Percentiles rank a stretch among this genome's conserved stretches.
These are phyloP conservation scores for Camptogramma bilineatum DNA, from an alignment of 2,888 invertebrate species.

Conservation along the genomic window DNA sequence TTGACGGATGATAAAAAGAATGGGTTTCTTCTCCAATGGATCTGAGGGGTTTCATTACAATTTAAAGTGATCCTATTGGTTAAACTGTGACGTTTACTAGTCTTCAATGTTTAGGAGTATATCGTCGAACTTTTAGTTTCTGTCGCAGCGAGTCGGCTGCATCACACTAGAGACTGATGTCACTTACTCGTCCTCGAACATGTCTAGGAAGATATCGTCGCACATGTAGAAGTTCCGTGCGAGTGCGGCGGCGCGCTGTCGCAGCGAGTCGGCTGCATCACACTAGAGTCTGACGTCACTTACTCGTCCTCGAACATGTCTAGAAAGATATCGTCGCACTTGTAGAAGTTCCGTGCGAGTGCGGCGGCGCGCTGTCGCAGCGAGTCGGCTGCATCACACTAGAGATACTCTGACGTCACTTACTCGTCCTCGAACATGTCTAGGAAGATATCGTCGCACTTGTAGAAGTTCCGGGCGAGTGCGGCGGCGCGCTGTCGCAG, in stretches of 20 bases:
- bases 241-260: constrained; percentile 91
- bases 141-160: no score
- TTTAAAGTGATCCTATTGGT: no score
- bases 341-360: constrained; percentile 95
- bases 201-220: constrained; percentile 98
- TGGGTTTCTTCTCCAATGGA: no score
- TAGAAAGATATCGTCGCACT: constrained; percentile 98
- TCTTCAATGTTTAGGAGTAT: no score
- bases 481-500: constrained; percentile 92
- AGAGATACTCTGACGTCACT: neutral
- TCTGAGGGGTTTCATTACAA: no score
- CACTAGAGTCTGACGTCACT: neutral
- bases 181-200: constrained; percentile 95
- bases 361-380: constrained; percentile 92
- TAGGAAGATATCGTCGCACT: constrained; percentile 98
- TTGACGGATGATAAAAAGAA: no score
- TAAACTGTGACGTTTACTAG: no score
- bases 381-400: constrained; percentile 61
- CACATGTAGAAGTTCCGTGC: constrained; percentile 97
- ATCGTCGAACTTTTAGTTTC: no score
- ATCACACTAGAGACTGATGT: no score
- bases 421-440: constrained; percentile 98
- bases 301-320: constrained; percentile 98
- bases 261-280: constrained; percentile 78
- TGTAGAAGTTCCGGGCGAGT: constrained; percentile 95